Evolutionary conservation across 2,888 invertebrate species (phyloP), one percentile per base, ranked within the genome.

Genomic region (Ophion ventricosus): DNA sequence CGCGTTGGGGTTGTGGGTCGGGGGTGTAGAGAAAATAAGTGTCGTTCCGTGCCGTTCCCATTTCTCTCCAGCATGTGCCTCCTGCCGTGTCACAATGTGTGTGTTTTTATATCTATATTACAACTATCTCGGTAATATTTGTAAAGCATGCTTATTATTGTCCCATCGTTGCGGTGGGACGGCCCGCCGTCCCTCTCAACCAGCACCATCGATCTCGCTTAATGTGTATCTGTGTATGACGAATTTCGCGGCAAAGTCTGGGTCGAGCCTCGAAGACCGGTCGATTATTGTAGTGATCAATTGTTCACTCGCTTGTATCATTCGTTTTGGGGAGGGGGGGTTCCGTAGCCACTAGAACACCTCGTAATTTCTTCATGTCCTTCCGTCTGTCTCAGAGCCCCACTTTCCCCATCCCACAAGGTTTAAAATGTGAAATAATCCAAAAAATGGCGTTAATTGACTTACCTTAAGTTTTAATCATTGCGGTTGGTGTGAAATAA

Each of bases 31-130:
- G 17, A 49, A 49, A 63, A 76, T 40, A 67, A n/a, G 66, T 78
- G 56, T 79, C 72, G 72, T 79, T 81, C 78, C 64, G 82, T 84
- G 82, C 79, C 84, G 82, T 84, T 82, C 82, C 84, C 84, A 84
- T 84, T 72, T 84, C 81, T 81, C 64, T 81, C 84, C 84, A 84
- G 84, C 84, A 84, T 84, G 84, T 82, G 84, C 84, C 79, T 84
- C 82, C 82, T 82, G 84, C 79, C 82, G 75, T 82, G 82, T 82
- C 79, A 73, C 80, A 80, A 80, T 80, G 82, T 80, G 82, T 84
- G 82, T 82, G 69, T 83, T 72, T 80, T 61, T 76, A 40, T 64
- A 74, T 82, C 66, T 8, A 8, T 57, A 20, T 57, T 20, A 57
- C 10, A 57, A 84, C 59, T 43, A 76, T 84, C 72, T 79, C 67